Percentiles rank a stretch among this genome's conserved stretches.
phyloP scores from a whole-genome alignment of 2,888 invertebrate genomes.

The Lutraria lutraria region DNA sequence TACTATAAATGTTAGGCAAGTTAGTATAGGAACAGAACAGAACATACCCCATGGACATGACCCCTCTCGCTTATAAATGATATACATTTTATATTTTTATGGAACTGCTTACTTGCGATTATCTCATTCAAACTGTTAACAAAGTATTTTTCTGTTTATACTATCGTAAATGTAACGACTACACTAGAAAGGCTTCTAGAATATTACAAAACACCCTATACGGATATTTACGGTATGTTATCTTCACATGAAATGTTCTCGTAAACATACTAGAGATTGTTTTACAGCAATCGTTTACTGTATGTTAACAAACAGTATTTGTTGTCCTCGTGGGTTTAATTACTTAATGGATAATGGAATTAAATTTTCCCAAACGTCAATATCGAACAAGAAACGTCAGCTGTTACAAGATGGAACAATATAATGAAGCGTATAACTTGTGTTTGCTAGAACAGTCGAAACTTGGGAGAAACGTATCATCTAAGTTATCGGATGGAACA shows the following conservation, averaged over 20 bases:
- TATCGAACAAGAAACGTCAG: background rate
- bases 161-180: background rate
- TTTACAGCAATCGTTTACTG: background rate
- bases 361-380: background rate
- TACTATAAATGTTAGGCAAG: too few relatives aligned
- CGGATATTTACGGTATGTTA: background rate
- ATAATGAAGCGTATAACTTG: background rate
- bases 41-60: background rate
- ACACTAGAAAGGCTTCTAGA: background rate
- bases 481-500: background rate
- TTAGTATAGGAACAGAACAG: too few relatives aligned
- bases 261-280: background rate
- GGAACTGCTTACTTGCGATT: background rate
- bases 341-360: slow-evolving; percentile 17
- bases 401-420: background rate
- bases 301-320: background rate
- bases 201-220: background rate
- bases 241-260: background rate
- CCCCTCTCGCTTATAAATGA: background rate
- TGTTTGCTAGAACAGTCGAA: background rate
- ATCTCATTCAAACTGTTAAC: background rate
- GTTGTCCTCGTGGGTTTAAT: background rate
- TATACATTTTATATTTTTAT: background rate
- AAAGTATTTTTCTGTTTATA: background rate
- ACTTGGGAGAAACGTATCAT: background rate